phyloP scores from a whole-genome alignment of 2,797 vertebrate genomes.

The Erithacus rubecula region DNA sequence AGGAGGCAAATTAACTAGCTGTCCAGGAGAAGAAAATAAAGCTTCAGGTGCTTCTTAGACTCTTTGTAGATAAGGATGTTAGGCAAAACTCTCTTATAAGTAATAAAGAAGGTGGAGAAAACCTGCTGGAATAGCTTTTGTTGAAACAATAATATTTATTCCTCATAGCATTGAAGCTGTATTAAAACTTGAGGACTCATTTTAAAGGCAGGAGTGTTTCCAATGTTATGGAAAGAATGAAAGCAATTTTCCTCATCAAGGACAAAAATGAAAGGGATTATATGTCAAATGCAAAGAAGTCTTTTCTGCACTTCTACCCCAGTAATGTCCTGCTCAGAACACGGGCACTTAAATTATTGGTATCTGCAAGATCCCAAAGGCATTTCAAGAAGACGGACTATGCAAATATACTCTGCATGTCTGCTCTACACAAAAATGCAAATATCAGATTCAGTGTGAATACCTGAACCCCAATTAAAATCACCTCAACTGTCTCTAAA shows the following conservation, averaged over 20 bases:
- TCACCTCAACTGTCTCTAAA: neutral
- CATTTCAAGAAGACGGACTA: neutral
- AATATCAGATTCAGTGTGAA: neutral
- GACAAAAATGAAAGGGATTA: neutral
- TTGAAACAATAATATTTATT: neutral
- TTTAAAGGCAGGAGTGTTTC: neutral
- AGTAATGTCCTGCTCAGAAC: neutral
- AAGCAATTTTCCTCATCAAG: neutral
- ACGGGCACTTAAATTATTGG: neutral
- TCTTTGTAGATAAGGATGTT: neutral
- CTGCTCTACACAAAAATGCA: neutral
- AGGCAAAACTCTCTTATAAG: neutral
- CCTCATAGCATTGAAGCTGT: neutral
- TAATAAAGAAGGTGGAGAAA: neutral
- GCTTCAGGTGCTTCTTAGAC: neutral
- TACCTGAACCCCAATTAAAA: neutral
- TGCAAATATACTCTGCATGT: neutral
- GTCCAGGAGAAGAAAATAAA: neutral
- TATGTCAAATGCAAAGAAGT: neutral
- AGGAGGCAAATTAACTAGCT: neutral
- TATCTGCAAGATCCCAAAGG: neutral
- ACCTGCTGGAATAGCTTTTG: neutral
- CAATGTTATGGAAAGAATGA: neutral
- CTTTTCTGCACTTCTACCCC: neutral
- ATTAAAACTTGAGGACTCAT: neutral